Conservation (phyloP, 1,140 invertebrate species). For the Carposina sasakii region DNA sequence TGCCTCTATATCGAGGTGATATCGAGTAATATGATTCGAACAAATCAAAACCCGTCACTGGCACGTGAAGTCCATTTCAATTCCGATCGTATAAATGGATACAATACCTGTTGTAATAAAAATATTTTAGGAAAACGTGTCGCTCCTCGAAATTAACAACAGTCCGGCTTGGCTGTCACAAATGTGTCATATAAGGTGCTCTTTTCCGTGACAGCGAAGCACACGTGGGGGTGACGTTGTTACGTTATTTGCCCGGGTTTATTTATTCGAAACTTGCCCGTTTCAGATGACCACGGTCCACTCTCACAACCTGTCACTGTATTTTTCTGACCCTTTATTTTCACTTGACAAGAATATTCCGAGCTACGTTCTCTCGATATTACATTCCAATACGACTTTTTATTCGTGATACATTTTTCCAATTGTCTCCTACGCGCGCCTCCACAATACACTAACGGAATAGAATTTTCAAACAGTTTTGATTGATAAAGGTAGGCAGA, state of each 20-base stretch:
- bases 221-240: slow-evolving; percentile 47
- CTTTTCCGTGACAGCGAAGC: slow-evolving; percentile 39
- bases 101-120: too few relatives aligned
- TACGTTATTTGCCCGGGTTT: slow-evolving; percentile 58
- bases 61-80: background rate
- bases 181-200: slow-evolving; percentile 37
- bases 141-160: slow-evolving; percentile 35
- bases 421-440: slow-evolving; percentile 64
- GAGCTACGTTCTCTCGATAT: slow-evolving; percentile 57
- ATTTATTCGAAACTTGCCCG: slow-evolving; percentile 65
- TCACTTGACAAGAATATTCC: slow-evolving; percentile 69
- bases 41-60: background rate
- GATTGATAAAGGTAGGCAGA: slow-evolving; percentile 71
- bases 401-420: slow-evolving; percentile 72
- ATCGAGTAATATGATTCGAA: too few relatives aligned
- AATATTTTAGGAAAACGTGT: slow-evolving; percentile 6
- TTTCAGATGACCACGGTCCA: slow-evolving; percentile 64
- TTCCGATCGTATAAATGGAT: too few relatives aligned
- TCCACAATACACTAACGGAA: slow-evolving; percentile 62
- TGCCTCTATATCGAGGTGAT: too few relatives aligned
- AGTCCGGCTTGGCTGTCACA: slow-evolving; percentile 32
- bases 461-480: slow-evolving; percentile 71
- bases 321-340: slow-evolving; percentile 68
- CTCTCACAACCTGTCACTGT: slow-evolving; percentile 65
- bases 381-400: slow-evolving; percentile 68